Conservation (phyloP, 2,888 invertebrate species). For the Synanthedon myopaeformis region DNA sequence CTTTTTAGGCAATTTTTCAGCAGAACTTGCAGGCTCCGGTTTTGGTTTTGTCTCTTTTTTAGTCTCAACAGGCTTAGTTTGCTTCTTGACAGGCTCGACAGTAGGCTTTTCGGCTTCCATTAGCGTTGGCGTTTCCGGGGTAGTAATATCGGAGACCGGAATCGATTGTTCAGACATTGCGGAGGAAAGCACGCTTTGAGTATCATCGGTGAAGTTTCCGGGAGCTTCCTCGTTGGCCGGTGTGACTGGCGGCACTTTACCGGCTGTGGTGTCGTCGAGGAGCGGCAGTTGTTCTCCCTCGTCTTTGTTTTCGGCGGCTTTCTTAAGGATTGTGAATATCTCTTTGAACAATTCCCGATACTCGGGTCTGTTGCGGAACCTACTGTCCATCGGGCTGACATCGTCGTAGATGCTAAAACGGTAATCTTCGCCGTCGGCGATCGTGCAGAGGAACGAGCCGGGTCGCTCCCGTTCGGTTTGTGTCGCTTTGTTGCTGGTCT, state of each 20-base stretch:
- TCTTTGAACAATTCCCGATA: conserved; percentile 85
- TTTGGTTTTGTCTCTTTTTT: conserved; percentile 15
- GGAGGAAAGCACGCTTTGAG: conserved; percentile 81
- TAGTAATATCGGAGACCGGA: conserved; percentile 76
- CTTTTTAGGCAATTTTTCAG: conserved; percentile 32
- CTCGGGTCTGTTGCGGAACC: conserved; percentile 85
- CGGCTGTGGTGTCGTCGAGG: conserved; percentile 72
- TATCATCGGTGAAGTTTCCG: conserved; percentile 76
- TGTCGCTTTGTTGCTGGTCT: conserved; percentile 84
- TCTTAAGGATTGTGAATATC: conserved; percentile 85
- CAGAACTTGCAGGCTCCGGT: conserved; percentile 2
- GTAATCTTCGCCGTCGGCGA: conserved; percentile 87
- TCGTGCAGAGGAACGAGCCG: conserved; percentile 86
- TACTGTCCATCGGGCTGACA: conserved; percentile 81
- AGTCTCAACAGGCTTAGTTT: conserved; percentile 17
- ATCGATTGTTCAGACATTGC: conserved; percentile 79
- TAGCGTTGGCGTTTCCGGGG: conserved; percentile 64
- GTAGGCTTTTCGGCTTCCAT: conserved; percentile 51
- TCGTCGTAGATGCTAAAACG: conserved; percentile 88
- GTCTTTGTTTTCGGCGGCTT: conserved; percentile 85
- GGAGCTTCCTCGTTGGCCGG: conserved; percentile 76
- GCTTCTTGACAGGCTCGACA: conserved; percentile 39
- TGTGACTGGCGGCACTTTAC: conserved; percentile 77
- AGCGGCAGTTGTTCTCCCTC: conserved; percentile 81
- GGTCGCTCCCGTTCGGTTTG: conserved; percentile 83